Evolutionary conservation across 2,113 vertebrate genomes (phyloP).

Genomic region (Otocyon megalotis): DNA sequence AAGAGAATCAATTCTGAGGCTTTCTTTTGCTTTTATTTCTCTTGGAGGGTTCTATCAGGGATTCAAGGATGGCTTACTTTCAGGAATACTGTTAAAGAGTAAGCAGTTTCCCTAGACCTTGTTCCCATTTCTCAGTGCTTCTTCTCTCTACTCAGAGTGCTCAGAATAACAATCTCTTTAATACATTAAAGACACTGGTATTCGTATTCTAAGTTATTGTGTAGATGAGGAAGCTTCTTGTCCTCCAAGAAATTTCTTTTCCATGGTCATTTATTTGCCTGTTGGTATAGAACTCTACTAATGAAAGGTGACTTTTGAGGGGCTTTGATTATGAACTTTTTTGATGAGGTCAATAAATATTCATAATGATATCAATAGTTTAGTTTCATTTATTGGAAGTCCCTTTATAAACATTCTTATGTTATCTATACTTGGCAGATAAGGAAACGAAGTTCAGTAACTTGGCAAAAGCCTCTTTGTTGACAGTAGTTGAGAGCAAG

Average conservation of each 20-base stretch:
- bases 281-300: not conserved
- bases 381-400: not conserved
- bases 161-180: not conserved
- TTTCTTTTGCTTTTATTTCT: slow-evolving; percentile 41
- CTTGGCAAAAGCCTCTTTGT: not conserved
- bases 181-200: not conserved
- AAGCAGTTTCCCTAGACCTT: not conserved
- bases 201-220: not conserved
- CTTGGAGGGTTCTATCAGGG: not conserved
- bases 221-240: not conserved
- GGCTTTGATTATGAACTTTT: slow-evolving; percentile 1
- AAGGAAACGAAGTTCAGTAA: not conserved
- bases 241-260: not conserved
- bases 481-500: not conserved
- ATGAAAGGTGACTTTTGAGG: not conserved
- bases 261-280: not conserved
- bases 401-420: slow-evolving; percentile 19
- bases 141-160: slow-evolving; percentile 4
- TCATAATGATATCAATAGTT: slow-evolving; percentile 1
- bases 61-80: not conserved
- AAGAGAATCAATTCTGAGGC: slow-evolving; percentile 2
- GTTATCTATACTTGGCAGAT: not conserved
- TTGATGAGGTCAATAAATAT: not conserved
- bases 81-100: not conserved
- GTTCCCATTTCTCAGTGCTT: not conserved